A percentile compares a stretch with the other conserved stretches of the same genome.
Conservation (phyloP, 2,113 vertebrate genomes). For the Chloebia gouldiae region DNA sequence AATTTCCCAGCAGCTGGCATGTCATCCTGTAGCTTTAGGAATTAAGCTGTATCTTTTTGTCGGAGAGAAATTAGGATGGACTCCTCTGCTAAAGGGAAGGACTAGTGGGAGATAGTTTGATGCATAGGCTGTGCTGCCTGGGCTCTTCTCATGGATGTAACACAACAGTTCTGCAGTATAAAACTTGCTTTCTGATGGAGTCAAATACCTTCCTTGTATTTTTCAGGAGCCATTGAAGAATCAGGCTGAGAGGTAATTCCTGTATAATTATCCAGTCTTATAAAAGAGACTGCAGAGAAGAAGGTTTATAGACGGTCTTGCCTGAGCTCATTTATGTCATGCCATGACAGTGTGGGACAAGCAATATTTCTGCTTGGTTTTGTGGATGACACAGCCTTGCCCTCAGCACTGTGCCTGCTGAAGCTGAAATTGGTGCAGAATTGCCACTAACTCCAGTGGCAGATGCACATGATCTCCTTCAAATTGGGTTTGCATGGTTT, state of each 20-base stretch:
- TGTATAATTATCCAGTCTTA: not conserved
- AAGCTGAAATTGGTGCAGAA: not conserved
- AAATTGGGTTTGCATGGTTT: not conserved
- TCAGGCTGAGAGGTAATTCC: not conserved
- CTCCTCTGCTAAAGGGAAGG: not conserved
- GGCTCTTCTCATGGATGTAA: not conserved
- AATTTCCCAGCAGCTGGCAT: not conserved
- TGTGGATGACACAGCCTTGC: not conserved
- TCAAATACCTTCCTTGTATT: not conserved
- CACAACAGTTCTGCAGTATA: not conserved
- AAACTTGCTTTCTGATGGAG: not conserved
- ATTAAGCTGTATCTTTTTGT: not conserved
- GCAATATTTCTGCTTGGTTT: not conserved
- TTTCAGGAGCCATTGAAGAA: slow-evolving; percentile 18
- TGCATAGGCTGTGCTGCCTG: not conserved
- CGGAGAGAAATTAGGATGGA: not conserved
- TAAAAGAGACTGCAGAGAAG: not conserved
- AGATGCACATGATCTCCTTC: not conserved
- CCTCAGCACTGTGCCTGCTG: not conserved
- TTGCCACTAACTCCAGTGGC: not conserved
- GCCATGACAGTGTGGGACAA: not conserved
- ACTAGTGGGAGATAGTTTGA: not conserved
- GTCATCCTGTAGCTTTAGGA: not conserved
- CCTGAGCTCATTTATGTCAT: not conserved
- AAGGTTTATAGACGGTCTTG: not conserved